Conservation (phyloP, 2,888 invertebrate genomes). For the Acanthosoma haemorrhoidale region DNA sequence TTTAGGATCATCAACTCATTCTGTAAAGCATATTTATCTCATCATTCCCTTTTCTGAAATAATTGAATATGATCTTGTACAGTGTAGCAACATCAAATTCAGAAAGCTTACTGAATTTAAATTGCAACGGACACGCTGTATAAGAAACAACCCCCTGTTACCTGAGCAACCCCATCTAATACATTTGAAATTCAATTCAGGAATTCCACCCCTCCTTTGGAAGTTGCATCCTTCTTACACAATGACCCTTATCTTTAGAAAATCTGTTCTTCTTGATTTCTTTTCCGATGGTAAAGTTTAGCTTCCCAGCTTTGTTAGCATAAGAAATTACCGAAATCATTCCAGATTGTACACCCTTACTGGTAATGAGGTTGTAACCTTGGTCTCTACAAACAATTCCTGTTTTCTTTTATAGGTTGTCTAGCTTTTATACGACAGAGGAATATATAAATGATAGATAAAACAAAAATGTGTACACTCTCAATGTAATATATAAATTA, state of each 20-base stretch:
- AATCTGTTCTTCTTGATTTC: constrained; percentile 7
- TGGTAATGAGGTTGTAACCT: neutral
- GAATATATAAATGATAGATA: too few species aligned
- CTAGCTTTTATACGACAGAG: too few species aligned
- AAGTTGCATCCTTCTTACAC: constrained; percentile 7
- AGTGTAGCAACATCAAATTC: too few species aligned
- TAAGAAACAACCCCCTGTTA: neutral
- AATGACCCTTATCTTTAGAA: neutral
- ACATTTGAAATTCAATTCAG: constrained; percentile 12
- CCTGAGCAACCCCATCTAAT: neutral
- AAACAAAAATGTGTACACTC: too few species aligned
- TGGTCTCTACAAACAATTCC: neutral
- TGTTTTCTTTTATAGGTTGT: too few species aligned
- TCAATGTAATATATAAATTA: too few species aligned
- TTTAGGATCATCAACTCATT: too few species aligned
- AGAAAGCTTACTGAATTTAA: constrained; percentile 1
- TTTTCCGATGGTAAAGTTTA: neutral
- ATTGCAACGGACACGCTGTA: neutral
- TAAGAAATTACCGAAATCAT: constrained; percentile 8
- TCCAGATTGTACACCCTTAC: neutral
- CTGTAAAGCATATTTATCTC: too few species aligned
- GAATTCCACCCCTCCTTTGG: neutral
- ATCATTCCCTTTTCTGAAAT: too few species aligned
- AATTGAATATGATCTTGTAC: too few species aligned
- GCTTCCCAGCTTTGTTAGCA: neutral